A percentile compares a stretch with the other conserved stretches of the same genome.
Conservation (phyloP, 2,113 vertebrate genomes). For the Xiphophorus maculatus region DNA sequence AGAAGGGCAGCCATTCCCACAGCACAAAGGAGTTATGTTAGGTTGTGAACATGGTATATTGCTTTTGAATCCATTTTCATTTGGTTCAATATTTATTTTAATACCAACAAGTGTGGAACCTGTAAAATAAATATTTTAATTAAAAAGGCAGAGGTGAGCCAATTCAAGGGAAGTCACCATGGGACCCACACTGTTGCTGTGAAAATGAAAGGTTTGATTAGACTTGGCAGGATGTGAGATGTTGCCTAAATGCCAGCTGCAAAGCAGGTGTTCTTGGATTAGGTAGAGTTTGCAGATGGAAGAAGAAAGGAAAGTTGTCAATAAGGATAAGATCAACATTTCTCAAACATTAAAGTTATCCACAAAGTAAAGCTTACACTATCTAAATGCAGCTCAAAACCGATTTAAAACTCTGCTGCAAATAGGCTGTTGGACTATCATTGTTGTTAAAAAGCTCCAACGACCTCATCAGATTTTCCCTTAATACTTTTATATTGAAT, state of each 20-base stretch:
- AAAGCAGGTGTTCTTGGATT: conserved; percentile 24
- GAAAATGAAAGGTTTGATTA: conserved; percentile 37
- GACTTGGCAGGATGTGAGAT: conserved; percentile 18
- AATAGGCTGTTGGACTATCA: not conserved
- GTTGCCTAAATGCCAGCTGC: conserved; percentile 51
- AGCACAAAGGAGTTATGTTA: not conserved
- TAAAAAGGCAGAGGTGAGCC: conserved; percentile 41
- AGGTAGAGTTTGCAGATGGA: not conserved
- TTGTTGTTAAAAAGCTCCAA: not conserved
- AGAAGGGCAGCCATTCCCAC: not conserved
- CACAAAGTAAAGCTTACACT: not conserved
- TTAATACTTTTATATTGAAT: not conserved
- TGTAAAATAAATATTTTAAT: conserved; percentile 67
- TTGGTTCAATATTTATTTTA: not conserved
- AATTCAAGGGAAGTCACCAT: not conserved
- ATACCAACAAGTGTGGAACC: conserved; percentile 37
- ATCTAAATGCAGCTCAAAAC: too few species aligned
- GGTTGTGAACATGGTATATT: not conserved
- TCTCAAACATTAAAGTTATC: not conserved
- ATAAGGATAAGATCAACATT: not conserved
- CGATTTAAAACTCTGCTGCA: not conserved
- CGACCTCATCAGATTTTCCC: not conserved
- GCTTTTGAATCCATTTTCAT: not conserved
- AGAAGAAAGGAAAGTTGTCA: not conserved
- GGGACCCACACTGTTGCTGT: conserved; percentile 3